Base-by-base conservation (phyloP, 2,797 vertebrate species). In the Sebastes glaucus region DNA sequence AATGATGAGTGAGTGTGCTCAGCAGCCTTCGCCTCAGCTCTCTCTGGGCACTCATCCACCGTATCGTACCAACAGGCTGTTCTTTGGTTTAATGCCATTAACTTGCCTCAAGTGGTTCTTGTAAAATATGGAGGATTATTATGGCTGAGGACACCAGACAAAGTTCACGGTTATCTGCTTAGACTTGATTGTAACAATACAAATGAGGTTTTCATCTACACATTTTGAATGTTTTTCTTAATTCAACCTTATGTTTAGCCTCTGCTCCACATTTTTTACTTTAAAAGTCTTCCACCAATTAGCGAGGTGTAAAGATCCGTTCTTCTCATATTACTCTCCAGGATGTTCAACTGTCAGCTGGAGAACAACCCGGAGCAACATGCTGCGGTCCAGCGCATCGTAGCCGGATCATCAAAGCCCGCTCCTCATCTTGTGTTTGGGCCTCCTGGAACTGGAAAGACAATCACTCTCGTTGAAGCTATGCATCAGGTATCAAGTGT, bases 381-480 rank as follows among this genome's bases (percentile, higher is more conserved):
- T 18, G 91, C 80, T 56, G 98, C 98, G 0, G 93, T 99, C 74
- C 93, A 87, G 30, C 94, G 95, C 67, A 98, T 99, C 0, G 94
- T 99, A 3, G 94, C 84, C 0, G 98, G 97, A 2, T 89, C 94
- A 4, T 98, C 97, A 27, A 96, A 96, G 53, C 98, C 98, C 0
- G 97, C 98, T 56, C 98, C 98, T 0, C 97, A 99, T 87, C 93
- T 99, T 55, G 95, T 99, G 90, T 99, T 99, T 25, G 98, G 98
- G 5, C 98, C 98, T 61, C 98, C 98, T 0, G 98, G 98, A 56
- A 99, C 98, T 0, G 98, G 94, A 78, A 94, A 93, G 84, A 93
- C 93, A 0, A 71, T 89, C 72, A 94, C 92, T 38, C 63, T 94
- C 42, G 91, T 93, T 32, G 93, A 92, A 74, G 87, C 91, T 0